These are phyloP conservation scores for Rhizoglyphus robini DNA, from an alignment of 1,140 invertebrate genomes.

Conservation along the genomic window DNA sequence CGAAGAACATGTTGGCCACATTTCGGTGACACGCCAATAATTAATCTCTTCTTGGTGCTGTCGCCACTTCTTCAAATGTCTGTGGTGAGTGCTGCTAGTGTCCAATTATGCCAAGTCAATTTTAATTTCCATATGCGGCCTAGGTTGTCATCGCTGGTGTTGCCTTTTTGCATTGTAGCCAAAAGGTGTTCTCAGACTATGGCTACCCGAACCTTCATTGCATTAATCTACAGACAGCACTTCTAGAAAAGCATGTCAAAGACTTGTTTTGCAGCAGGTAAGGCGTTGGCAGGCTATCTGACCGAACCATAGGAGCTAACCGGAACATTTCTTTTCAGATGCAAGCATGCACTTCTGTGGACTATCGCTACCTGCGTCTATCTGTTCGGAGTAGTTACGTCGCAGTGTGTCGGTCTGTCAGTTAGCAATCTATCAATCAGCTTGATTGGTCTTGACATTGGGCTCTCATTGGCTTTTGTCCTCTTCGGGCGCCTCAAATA, in stretches of 20 bases:
- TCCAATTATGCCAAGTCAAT: not conserved
- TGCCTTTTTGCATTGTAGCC: not conserved
- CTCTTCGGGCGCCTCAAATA: not conserved
- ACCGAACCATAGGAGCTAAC: not conserved
- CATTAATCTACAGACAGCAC: not conserved
- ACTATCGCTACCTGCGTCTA: not conserved
- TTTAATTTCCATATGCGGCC: not conserved
- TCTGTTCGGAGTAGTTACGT: not conserved
- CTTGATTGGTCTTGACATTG: slow-evolving; percentile 2
- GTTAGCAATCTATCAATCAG: not conserved
- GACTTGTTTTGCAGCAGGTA: not conserved
- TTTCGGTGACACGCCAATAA: not conserved
- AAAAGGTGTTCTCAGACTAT: slow-evolving; percentile 2
- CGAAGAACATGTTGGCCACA: not conserved
- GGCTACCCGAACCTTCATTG: not conserved
- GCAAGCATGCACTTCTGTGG: not conserved
- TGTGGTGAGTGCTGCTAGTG: not conserved
- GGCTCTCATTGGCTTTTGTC: not conserved
- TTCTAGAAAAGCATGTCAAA: slow-evolving; percentile 12
- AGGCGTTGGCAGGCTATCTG: not conserved
- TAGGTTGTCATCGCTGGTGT: not conserved
- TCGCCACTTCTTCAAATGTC: not conserved
- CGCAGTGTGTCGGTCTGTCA: not conserved
- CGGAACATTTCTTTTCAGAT: not conserved
- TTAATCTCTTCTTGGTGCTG: not conserved